These are phyloP conservation scores for Rhinatrema bivittatum DNA, from an alignment of 2,797 vertebrate species.

Conservation along the genomic window DNA sequence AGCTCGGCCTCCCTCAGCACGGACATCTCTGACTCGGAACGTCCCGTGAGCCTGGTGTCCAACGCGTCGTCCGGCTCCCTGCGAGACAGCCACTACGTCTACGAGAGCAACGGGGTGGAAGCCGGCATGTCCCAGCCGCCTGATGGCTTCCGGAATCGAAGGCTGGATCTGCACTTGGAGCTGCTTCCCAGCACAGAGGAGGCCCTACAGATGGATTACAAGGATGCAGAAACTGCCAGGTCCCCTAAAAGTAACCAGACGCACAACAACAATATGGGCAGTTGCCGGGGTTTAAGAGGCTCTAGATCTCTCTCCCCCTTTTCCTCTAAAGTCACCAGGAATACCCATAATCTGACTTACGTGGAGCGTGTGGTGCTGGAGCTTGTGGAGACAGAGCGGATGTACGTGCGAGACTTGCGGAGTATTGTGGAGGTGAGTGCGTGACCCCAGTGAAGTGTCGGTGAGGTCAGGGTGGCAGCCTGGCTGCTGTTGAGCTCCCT, in stretches of 20 bases:
- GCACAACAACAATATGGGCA: constrained; percentile 58
- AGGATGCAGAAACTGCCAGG: rapidly evolving
- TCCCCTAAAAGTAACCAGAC: constrained; percentile 8
- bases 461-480: too few relatives aligned
- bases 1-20: constrained; percentile 42
- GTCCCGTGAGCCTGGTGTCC: constrained; percentile 64
- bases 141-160: constrained; percentile 24
- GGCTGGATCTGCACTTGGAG: constrained; percentile 58
- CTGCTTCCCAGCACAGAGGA: constrained; percentile 45
- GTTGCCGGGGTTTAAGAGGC: constrained; percentile 23
- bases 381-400: constrained; percentile 91
- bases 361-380: constrained; percentile 90
- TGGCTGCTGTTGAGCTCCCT: too few relatives aligned
- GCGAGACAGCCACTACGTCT: constrained; percentile 60
- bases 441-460: neutral
- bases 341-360: constrained; percentile 77
- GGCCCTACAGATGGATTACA: neutral
- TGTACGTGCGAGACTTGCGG: constrained; percentile 83
- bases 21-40: constrained; percentile 53
- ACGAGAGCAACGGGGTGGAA: constrained; percentile 50
- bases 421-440: constrained; percentile 88
- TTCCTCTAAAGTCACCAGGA: constrained; percentile 35
- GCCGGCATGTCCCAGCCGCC: neutral
- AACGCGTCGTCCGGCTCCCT: constrained; percentile 70
- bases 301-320: constrained; percentile 57